Evolutionary conservation across 2,113 vertebrate genomes (phyloP).

Genomic region (Smithornis capensis): DNA sequence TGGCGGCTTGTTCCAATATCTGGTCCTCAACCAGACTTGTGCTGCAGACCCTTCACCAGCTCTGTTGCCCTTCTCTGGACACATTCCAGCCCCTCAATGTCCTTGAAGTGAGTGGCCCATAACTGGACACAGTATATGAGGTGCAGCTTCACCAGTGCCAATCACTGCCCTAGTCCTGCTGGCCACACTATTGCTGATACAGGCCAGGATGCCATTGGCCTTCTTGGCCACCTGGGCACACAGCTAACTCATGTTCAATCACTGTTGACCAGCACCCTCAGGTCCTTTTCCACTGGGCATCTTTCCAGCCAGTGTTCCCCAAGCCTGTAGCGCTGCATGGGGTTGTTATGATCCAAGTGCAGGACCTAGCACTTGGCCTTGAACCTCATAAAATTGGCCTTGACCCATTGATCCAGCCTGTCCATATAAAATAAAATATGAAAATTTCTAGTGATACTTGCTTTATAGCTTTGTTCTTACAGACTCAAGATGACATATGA

Average conservation of each 20-base stretch:
- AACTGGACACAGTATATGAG: not conserved
- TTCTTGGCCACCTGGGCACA: not conserved
- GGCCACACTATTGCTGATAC: not conserved
- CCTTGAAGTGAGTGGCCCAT: not conserved
- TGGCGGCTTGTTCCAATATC: not conserved
- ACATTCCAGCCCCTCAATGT: rapidly evolving
- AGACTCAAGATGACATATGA: not conserved
- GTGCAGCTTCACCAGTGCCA: not conserved
- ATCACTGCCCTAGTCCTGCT: not conserved
- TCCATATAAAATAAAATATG: not conserved
- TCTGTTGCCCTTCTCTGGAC: not conserved
- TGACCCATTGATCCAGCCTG: not conserved
- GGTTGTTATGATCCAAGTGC: not conserved
- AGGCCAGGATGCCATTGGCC: not conserved
- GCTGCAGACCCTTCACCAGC: not conserved
- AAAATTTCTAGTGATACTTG: not conserved
- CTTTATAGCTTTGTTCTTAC: not conserved
- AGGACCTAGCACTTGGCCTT: not conserved
- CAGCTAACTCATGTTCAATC: not conserved
- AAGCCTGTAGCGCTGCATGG: not conserved
- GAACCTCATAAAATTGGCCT: not conserved
- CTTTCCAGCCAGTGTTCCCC: not conserved
- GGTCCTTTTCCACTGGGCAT: not conserved
- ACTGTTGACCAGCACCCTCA: rapidly evolving
- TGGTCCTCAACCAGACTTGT: not conserved